phyloP scores from a whole-genome alignment of 2,113 vertebrate species.

The Oryctolagus cuniculus region mOryCun1.1 NC_091433.1:109731001-109731500 shows the following conservation, averaged over 20 bases:
- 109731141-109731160: conserved; percentile 97
- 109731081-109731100: conserved; percentile 69
- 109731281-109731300: neutral
- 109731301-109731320: neutral
- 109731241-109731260: neutral
- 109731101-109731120: conserved; percentile 95
- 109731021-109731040: conserved; percentile 38
- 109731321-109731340: neutral
- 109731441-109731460: neutral
- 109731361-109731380: neutral
- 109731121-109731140: conserved; percentile 94
- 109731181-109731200: conserved; percentile 39
- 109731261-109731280: neutral
- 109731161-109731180: conserved; percentile 32
- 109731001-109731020: conserved; percentile 12
- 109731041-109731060: conserved; percentile 10
- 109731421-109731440: neutral
- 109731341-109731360: neutral
- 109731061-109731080: conserved; percentile 46
- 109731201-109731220: conserved; percentile 31
- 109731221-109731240: neutral
- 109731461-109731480: neutral
- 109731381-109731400: neutral
- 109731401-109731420: neutral
- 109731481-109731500: neutral